Conservation (phyloP, 2,888 invertebrate species). For the Parasteatoda lunata region DNA sequence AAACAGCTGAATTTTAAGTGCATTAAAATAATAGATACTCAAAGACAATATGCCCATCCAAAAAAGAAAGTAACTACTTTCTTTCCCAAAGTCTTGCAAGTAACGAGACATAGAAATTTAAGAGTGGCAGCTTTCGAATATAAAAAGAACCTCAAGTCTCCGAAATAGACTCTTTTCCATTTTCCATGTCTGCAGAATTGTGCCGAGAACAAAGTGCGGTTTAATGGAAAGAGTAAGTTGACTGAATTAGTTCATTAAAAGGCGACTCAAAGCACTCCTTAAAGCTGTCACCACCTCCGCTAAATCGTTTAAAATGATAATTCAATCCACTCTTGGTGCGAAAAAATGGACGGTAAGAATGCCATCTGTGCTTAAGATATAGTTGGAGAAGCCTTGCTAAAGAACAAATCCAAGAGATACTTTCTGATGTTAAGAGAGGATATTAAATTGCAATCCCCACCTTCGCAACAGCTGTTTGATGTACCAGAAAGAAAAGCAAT, state of each 20-base stretch:
- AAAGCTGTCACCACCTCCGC: conserved; percentile 30
- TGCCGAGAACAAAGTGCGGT: not conserved
- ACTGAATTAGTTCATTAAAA: conserved; percentile 21
- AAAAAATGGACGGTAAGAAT: conserved; percentile 8
- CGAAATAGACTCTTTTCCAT: not conserved
- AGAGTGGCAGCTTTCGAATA: not conserved
- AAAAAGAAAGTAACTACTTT: too few species aligned
- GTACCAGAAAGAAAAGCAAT: conserved; percentile 7
- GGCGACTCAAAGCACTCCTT: conserved; percentile 7
- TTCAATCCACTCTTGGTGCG: conserved; percentile 17
- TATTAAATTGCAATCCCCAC: conserved; percentile 41
- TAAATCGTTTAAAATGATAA: conserved; percentile 44
- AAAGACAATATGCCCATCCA: too few species aligned
- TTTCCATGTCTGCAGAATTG: not conserved
- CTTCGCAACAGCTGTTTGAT: conserved; percentile 27
- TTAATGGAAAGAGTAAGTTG: conserved; percentile 33
- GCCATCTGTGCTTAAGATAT: conserved; percentile 26
- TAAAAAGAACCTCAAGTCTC: not conserved
- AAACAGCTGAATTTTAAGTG: not conserved
- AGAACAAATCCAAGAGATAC: conserved; percentile 9
- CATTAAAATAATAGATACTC: not conserved
- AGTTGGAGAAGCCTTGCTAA: not conserved
- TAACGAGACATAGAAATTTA: too few species aligned
- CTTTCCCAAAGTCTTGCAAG: too few species aligned
- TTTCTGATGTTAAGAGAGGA: conserved; percentile 15